Evolutionary conservation across 2,888 invertebrate species (phyloP).

Genomic region (Sphecodes monilicornis): DNA sequence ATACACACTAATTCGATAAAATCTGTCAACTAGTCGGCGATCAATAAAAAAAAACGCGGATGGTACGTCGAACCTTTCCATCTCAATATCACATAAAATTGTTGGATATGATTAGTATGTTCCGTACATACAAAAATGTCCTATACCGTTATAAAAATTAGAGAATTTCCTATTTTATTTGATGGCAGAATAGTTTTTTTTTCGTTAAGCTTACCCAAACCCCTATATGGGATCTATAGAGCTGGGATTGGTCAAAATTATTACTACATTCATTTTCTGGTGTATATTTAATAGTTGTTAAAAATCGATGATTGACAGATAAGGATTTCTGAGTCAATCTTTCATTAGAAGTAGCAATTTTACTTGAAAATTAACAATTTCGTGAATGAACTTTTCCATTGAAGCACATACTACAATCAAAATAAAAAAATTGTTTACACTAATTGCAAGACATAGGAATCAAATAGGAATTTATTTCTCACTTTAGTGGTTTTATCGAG

Average conservation of each 20-base stretch:
- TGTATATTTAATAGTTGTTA: background rate
- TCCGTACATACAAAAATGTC: background rate
- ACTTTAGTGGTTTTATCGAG: too few relatives aligned
- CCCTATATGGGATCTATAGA: too few relatives aligned
- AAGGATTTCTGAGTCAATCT: background rate
- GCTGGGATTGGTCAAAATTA: background rate
- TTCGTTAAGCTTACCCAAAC: too few relatives aligned
- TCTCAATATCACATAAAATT: background rate
- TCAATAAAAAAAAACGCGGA: background rate
- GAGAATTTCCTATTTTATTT: background rate
- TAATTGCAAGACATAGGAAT: too few relatives aligned
- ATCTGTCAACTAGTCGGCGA: background rate
- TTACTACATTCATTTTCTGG: background rate
- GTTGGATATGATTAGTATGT: background rate
- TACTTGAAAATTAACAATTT: background rate
- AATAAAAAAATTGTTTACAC: too few relatives aligned
- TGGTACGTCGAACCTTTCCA: background rate
- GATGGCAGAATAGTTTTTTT: too few relatives aligned
- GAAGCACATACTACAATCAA: background rate
- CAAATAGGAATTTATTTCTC: too few relatives aligned
- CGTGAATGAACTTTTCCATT: background rate
- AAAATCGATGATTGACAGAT: background rate
- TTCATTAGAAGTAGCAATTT: background rate
- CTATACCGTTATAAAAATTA: background rate
- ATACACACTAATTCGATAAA: background rate